Percentiles rank a stretch among this genome's conserved stretches.
Conservation (phyloP, 2,797 vertebrate genomes). For the Thalassophryne amazonica region DNA sequence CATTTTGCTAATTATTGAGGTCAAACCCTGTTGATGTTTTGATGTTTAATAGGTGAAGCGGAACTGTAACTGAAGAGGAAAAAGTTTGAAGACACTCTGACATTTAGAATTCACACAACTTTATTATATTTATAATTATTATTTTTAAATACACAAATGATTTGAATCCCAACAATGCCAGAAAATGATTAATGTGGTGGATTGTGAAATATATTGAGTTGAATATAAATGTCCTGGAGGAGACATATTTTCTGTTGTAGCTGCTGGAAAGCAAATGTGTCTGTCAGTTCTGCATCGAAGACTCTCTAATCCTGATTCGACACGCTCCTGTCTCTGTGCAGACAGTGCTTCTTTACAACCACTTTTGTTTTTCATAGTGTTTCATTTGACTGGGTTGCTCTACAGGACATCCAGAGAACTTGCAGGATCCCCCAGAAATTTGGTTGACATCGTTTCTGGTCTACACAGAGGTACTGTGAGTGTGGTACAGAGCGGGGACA, state of each 20-base stretch:
- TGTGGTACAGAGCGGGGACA: no score
- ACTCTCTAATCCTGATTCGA: constrained; percentile 33
- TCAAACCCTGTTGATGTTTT: constrained; percentile 16
- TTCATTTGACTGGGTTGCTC: no score
- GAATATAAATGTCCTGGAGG: constrained; percentile 35
- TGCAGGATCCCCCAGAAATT: no score
- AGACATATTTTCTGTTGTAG: constrained; percentile 27
- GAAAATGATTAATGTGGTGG: constrained; percentile 41
- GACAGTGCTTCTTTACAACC: no score
- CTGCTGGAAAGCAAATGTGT: constrained; percentile 46
- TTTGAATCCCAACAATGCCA: constrained; percentile 31
- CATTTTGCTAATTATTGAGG: constrained; percentile 7
- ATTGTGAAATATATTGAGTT: constrained; percentile 38
- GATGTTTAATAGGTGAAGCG: constrained; percentile 38
- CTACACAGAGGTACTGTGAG: no score
- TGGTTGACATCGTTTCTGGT: no score
- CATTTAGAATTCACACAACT: constrained; percentile 5
- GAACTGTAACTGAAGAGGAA: background rate
- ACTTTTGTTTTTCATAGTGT: no score
- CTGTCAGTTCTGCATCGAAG: constrained; percentile 42
- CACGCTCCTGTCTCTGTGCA: no score
- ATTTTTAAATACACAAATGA: constrained; percentile 3
- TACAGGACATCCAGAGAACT: no score
- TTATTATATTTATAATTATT: constrained; percentile 5
- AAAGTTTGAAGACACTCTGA: constrained; percentile 7